These are phyloP conservation scores for Acanthosepion esculentum DNA, from an alignment of 2,888 invertebrate genomes.

Conservation along the genomic window DNA sequence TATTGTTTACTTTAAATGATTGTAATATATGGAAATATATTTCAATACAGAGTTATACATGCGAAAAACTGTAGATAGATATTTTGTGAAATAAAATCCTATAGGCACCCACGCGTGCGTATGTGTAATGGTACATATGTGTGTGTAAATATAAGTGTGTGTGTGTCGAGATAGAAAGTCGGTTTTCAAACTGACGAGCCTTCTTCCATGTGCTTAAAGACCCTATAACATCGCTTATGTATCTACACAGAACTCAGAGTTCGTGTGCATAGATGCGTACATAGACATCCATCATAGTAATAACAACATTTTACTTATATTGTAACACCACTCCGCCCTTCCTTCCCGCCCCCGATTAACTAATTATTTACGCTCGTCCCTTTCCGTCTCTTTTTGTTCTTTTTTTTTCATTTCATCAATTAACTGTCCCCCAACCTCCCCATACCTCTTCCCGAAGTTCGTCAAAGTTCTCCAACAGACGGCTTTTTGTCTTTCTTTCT, in stretches of 20 bases:
- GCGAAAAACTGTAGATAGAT: too few species aligned
- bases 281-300: slow-evolving; percentile 11
- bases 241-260: background rate
- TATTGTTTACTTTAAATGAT: too few species aligned
- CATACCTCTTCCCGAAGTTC: background rate
- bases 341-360: slow-evolving; percentile 6
- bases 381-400: background rate
- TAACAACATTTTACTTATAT: slow-evolving; percentile 2
- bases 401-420: slow-evolving; percentile 1
- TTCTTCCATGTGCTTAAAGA: background rate
- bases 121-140: too few species aligned
- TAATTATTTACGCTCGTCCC: slow-evolving; percentile 23
- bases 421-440: background rate
- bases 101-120: too few species aligned
- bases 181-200: background rate
- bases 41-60: too few species aligned
- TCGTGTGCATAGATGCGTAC: background rate
- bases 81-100: too few species aligned
- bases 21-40: too few species aligned
- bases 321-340: slow-evolving; percentile 8
- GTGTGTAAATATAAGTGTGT: too few species aligned
- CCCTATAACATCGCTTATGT: background rate
- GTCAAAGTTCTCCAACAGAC: background rate
- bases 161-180: background rate
- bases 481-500: background rate